Base-by-base conservation (phyloP, 2,888 invertebrate species). In the Prostheceraeus crozeri region DNA sequence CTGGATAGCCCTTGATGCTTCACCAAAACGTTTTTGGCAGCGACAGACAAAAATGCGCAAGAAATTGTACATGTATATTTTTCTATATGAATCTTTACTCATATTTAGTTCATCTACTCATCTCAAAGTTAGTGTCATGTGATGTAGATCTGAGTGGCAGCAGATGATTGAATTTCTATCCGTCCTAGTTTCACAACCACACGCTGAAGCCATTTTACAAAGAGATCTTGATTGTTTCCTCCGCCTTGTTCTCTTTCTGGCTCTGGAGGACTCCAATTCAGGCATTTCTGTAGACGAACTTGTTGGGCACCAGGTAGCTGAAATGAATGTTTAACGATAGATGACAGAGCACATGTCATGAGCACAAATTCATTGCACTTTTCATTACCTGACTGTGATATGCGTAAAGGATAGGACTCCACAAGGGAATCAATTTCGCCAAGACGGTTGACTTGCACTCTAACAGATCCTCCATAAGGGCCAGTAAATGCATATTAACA, bases 111-210 rank as follows among this genome's bases (percentile, higher is more conserved):
- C n/a, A n/a, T n/a, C n/a, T n/a, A n/a, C n/a, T n/a, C n/a, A n/a
- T n/a, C n/a, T n/a, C n/a, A n/a, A n/a, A n/a, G n/a, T n/a, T n/a
- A n/a, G n/a, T n/a, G n/a, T n/a, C n/a, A 48, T 11, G 48, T 48
- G 14, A 57, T 46, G 30, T 46, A 89, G 77, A 89, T 88, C 72
- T 89, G 89, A 4, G 87, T 87, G n/a, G 86, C 88, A 55, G 86
- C 85, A 0, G 88, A 87, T 1, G 88, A 87, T 76, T 90, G 89
- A 65, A 89, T 79, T 78, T 98, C 96, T 57, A 93, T 86, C 79
- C 96, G 94, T 3, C 91, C 91, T 85, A 98, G 91, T 81, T 94
- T 96, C 74, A 94, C 91, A 74, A 94, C 89, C 63, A 94, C 81
- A 53, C 90, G 82, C 76, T 90, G 89, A 59, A 98, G 80, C 85